phyloP scores from a whole-genome alignment of 2,888 invertebrate species.

The Leptarthrus brevirostris region DNA sequence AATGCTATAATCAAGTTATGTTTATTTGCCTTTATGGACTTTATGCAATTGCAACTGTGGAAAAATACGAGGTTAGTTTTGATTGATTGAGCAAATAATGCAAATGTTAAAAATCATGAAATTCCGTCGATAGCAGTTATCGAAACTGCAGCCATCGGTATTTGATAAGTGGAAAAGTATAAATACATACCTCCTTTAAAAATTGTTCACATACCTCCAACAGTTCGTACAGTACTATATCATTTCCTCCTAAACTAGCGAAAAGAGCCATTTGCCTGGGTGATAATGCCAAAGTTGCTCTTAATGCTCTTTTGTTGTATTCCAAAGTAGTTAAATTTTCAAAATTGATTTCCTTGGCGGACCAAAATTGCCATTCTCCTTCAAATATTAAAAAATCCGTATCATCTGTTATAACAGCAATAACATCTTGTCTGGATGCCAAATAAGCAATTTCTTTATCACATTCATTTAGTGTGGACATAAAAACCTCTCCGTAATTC shows the following conservation, averaged over 20 bases:
- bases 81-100: no score
- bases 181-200: no score
- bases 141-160: no score
- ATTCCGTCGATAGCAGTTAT: no score
- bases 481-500: conserved; percentile 13
- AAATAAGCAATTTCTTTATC: conserved; percentile 52
- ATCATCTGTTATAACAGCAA: conserved; percentile 53
- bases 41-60: no score
- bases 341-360: conserved; percentile 30
- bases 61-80: no score
- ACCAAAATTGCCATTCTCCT: conserved; percentile 52
- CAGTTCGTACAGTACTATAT: conserved; percentile 36
- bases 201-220: conserved; percentile 29
- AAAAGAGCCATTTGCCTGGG: conserved; percentile 47
- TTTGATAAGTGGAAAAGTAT: no score
- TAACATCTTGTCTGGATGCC: conserved; percentile 47
- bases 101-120: no score
- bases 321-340: conserved; percentile 41
- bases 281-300: conserved; percentile 23
- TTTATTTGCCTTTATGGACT: no score
- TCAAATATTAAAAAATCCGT: conserved; percentile 53
- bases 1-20: no score
- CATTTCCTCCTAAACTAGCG: conserved; percentile 53
- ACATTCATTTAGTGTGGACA: conserved; percentile 49
- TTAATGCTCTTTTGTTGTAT: conserved; percentile 44